Percentiles rank a stretch among this genome's conserved stretches.
These are phyloP conservation scores for Vultur gryphus DNA, from an alignment of 2,797 vertebrate genomes.

Conservation along the genomic window DNA sequence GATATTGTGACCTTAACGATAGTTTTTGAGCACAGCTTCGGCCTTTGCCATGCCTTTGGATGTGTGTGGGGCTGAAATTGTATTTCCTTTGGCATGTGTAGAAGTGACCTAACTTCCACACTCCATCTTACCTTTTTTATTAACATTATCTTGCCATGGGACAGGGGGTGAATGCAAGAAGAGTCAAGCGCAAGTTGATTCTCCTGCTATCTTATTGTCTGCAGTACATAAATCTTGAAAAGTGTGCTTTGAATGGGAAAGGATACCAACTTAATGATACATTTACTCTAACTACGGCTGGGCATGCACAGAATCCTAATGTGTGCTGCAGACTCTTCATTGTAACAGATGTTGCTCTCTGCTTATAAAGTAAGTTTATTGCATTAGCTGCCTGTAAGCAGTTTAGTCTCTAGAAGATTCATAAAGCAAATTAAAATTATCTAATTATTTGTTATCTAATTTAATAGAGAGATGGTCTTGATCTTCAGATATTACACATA, in stretches of 20 bases:
- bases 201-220: conserved; percentile 41
- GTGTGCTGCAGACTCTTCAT: background rate
- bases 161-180: background rate
- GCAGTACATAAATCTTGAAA: conserved; percentile 59
- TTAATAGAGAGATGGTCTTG: conserved; percentile 53
- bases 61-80: background rate
- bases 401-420: conserved; percentile 61
- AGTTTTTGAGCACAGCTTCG: background rate
- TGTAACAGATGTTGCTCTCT: conserved; percentile 60
- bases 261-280: conserved; percentile 52
- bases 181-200: background rate
- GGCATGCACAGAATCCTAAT: conserved; percentile 1
- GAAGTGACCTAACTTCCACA: background rate
- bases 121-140: background rate
- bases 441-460: conserved; percentile 66
- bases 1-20: background rate
- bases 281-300: conserved; percentile 43
- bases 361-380: conserved; percentile 61
- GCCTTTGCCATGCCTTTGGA: background rate
- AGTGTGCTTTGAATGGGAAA: conserved; percentile 57
- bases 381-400: conserved; percentile 60
- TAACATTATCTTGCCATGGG: background rate
- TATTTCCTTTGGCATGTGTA: background rate
- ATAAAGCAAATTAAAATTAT: conserved; percentile 61
- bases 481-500: background rate